Evolutionary conservation across 2,113 vertebrate species (phyloP), one percentile per base, ranked within the genome.

Genomic region (Mormyrus lacerda): DNA sequence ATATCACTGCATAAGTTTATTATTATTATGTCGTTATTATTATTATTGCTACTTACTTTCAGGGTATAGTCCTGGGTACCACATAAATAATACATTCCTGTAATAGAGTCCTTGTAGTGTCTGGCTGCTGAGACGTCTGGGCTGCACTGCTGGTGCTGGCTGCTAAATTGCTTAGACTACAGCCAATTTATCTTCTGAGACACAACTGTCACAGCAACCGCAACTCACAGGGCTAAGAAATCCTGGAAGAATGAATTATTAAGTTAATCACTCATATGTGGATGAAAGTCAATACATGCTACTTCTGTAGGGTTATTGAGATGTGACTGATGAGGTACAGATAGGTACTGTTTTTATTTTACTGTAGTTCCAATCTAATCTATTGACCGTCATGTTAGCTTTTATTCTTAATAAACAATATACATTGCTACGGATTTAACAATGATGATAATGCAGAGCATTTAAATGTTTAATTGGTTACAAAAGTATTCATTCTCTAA

Each of bases 171-270:
- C 21, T 47, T 44, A 44, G 15, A 84, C 17, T 45, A 47, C 17
- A 84, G 82, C 42, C 82, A 45, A 84, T 84, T 84, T 47, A 84
- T 84, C 82, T 47, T 47, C 39, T n/a, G 82, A 84, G 44, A 45
- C 82, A 24, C 79, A n/a, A 83, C 82, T 84, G 42, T 45, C 82
- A 84, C 44, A 84, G 24, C 82, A 27, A n/a, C 42, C 24, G 82
- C 76, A 82, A 39, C 76, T 82, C 35, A 24, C 31, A 7, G 42
- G 39, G 8, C 39, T 13, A 84, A 21, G 82, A 84, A 47, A 44
- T 45, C 19, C 21, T 2, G 44, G 19, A 82, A 82, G 76, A 27
- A 69, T 10, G 61, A 69, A 69, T 69, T 69, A 69, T 69, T 79
- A 79, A 79, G 31, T 79, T 79, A 79, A 79, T 79, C 73, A 79